Evolutionary conservation across 2,797 vertebrate species (phyloP), one percentile per base, ranked within the genome.

Genomic region (Micropoecilia bifurca): DNA sequence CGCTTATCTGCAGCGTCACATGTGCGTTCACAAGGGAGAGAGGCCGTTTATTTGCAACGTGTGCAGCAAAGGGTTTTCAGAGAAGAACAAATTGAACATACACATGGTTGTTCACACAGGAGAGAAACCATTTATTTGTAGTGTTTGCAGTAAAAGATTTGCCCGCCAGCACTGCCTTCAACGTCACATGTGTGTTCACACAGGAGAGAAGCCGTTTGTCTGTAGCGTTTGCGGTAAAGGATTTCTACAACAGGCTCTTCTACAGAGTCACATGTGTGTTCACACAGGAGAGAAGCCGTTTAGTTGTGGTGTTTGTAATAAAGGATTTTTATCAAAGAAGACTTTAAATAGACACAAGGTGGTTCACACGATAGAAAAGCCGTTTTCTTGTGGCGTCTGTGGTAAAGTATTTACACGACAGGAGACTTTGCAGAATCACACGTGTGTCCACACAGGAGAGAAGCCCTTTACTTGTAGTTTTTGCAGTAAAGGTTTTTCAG

Each of bases 201-300:
- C 57, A 30, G 57, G 57, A 59, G 57, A 30, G 13, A 59, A 59
- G 4, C 57, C 57, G 2, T 59, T 30, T 59, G 28, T 59, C 20
- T 59, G 57, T 14, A 59, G 57, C 14, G 1, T 59, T 59, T 59
- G 57, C 28, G 14, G 57, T 6, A 59, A 59, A 59, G 55, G 55
- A 14, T 59, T 59, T 46, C n/a, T 46, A 14, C 45, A 45, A 28
- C 69, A 43, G 1, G 43, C 41, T 28, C 43, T 43, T 16, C 69
- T 71, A 16, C 43, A 28, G 69, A 71, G 41, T n/a, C 69, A 71
- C 69, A 71, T 71, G 69, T n/a, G n/a, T 30, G 69, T 45, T 30
- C 69, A 71, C 69, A 45, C 43, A 4, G n/a, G 41, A 18, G 69
- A 61, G 57, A 61, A 61, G 14, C 57, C 57, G 16, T 61, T 61